Base-by-base conservation (phyloP, 2,113 vertebrate genomes). In the Chrysochloris asiatica region DNA sequence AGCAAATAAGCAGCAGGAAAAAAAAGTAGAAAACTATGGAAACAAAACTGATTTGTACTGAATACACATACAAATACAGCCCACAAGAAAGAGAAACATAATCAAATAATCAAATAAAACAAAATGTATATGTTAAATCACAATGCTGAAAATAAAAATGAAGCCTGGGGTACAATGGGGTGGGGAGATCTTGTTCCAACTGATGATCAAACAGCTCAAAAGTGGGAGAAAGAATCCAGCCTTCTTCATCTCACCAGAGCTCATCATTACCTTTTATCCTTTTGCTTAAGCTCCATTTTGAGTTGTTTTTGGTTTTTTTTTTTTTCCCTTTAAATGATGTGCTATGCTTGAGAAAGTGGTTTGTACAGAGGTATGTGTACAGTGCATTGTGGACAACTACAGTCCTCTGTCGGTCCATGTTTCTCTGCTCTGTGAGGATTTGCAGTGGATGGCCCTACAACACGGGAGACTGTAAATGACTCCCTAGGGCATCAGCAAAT, bases 1-100 rank as follows among this genome's bases (percentile, higher is more conserved):
- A 96, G 36, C 90, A 93, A 91, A 72, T 81, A 89, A 94, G 80
- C 54, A 83, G 79, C 63, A 87, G 28, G 19, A 22, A 22, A 67
- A 67, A 45, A 6, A 13, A 7, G 38, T 56, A 94, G 92, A 90
- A 95, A 63, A 45, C 89, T 96, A 95, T 91, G 77, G 65, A 28
- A 92, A 95, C 88, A 87, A 71, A 69, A 48, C 88, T 54, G 38
- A 17, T 28, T 67, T 54, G 26, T 95, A 90, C 76, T 67, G 65
- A 84, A 89, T 45, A 90, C 48, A 61, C 56, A 45, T 54, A 63
- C 50, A 65, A 89, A 83, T 86, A 86, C 22, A 81, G 90, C 65
- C 67, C 90, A 86, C 43, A 33, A 54, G 56, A 94, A 91, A 89
- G 85, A 88, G 50, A 93, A 94, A 78, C 83, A 30, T 12, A 48